phyloP scores from a whole-genome alignment of 2,113 vertebrate species.

The Puntigrus tetrazona region DNA sequence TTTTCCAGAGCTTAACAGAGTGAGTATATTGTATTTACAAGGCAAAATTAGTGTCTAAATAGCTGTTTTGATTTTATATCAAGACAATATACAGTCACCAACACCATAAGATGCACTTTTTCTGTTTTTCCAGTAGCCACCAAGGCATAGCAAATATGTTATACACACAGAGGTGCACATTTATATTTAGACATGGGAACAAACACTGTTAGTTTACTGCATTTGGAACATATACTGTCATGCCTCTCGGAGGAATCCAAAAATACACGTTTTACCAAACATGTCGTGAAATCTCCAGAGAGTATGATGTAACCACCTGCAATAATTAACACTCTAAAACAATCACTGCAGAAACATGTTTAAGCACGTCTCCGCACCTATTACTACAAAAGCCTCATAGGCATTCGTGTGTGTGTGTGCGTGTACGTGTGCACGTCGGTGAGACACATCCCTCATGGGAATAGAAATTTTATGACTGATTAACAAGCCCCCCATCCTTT shows the following conservation, averaged over 20 bases:
- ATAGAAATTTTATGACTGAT: constrained; percentile 32
- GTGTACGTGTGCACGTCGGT: neutral
- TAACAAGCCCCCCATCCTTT: neutral
- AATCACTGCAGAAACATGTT: constrained; percentile 15
- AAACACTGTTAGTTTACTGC: constrained; percentile 21
- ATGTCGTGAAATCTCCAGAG: constrained; percentile 31
- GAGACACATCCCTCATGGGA: constrained; percentile 3
- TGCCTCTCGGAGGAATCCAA: constrained; percentile 27
- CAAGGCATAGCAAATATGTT: neutral
- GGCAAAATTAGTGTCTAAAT: neutral
- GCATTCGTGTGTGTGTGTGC: constrained; percentile 18
- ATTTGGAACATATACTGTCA: constrained; percentile 13
- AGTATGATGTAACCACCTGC: constrained; percentile 50
- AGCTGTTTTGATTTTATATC: neutral
- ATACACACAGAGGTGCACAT: neutral
- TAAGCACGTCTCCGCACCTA: constrained; percentile 48
- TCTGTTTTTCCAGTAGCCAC: neutral
- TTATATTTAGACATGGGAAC: neutral
- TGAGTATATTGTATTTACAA: neutral
- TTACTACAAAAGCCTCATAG: constrained; percentile 43
- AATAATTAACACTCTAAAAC: constrained; percentile 38
- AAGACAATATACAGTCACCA: neutral
- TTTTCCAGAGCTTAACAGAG: neutral
- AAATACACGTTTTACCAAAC: constrained; percentile 50
- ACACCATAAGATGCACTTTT: neutral